phyloP scores from a whole-genome alignment of 2,888 invertebrate species.

The Dermolepida albohirtum region DNA sequence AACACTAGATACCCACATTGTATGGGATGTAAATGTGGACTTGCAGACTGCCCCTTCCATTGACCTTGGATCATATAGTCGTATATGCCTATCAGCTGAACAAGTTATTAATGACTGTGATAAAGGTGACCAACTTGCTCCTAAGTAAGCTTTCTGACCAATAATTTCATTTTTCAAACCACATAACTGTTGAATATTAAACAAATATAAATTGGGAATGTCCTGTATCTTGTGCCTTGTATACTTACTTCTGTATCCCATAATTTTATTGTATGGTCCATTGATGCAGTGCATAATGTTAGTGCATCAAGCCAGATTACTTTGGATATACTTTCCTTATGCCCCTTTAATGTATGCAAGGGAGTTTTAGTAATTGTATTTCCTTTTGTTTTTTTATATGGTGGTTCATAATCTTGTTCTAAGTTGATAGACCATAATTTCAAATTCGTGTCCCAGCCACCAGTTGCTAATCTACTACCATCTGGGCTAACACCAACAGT shows the following conservation, averaged over 20 bases:
- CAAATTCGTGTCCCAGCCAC: constrained; percentile 92
- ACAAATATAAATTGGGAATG: constrained; percentile 27
- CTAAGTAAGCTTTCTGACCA: constrained; percentile 92
- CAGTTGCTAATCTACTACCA: constrained; percentile 78
- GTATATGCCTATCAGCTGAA: constrained; percentile 90
- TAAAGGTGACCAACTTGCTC: constrained; percentile 83
- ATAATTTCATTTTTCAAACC: constrained; percentile 85
- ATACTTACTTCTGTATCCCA: constrained; percentile 85
- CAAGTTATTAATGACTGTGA: constrained; percentile 83
- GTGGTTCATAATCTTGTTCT: constrained; percentile 58
- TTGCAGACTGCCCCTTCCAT: constrained; percentile 89
- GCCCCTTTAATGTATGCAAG: constrained; percentile 88
- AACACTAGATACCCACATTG: constrained; percentile 92
- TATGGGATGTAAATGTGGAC: constrained; percentile 88
- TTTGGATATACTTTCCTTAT: constrained; percentile 89
- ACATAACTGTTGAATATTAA: constrained; percentile 67
- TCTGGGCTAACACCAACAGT: constrained; percentile 83
- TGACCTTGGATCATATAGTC: constrained; percentile 93
- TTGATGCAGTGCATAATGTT: constrained; percentile 87
- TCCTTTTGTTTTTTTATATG: constrained; percentile 57
- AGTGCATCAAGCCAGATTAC: constrained; percentile 85
- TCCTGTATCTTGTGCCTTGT: not conserved
- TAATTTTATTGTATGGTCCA: constrained; percentile 94
- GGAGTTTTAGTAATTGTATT: constrained; percentile 73
- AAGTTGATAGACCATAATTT: constrained; percentile 85